phyloP scores from a whole-genome alignment of 2,888 invertebrate genomes.

The Acheta domesticus region DNA sequence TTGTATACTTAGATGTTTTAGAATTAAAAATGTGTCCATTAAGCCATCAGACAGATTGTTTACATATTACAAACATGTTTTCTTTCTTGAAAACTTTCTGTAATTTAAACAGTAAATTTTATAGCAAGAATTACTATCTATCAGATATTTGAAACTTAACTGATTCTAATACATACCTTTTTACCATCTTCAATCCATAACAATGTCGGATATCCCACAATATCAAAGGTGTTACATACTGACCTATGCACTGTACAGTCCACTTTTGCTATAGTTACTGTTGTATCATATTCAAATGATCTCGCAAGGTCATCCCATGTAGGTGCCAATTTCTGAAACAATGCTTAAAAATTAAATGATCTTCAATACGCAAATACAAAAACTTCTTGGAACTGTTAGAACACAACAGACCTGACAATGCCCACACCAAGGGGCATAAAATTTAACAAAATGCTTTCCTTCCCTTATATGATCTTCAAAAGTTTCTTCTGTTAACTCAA shows the following conservation, averaged over 20 bases:
- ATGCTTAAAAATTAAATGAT: slow-evolving; percentile 31
- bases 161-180: slow-evolving; percentile 52
- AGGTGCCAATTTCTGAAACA: slow-evolving; percentile 67
- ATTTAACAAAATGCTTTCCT: slow-evolving; percentile 85
- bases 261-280: slow-evolving; percentile 73
- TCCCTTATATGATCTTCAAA: slow-evolving; percentile 67
- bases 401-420: slow-evolving; percentile 67
- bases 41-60: background rate
- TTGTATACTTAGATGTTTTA: too few species aligned
- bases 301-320: slow-evolving; percentile 79
- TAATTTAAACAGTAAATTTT: background rate
- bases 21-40: background rate
- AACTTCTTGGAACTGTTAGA: slow-evolving; percentile 19
- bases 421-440: slow-evolving; percentile 90
- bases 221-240: slow-evolving; percentile 73
- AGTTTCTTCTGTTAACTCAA: slow-evolving; percentile 71
- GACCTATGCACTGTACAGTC: slow-evolving; percentile 77
- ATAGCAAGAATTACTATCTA: background rate
- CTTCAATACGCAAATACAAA: background rate
- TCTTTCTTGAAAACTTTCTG: background rate
- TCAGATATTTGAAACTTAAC: too few species aligned
- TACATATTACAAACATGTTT: background rate
- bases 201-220: slow-evolving; percentile 84
- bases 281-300: slow-evolving; percentile 61
- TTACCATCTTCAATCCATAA: slow-evolving; percentile 85